Conservation (phyloP, 37 sponge, comb jelly and placozoan species). For the Mnemiopsis leidyi region DNA sequence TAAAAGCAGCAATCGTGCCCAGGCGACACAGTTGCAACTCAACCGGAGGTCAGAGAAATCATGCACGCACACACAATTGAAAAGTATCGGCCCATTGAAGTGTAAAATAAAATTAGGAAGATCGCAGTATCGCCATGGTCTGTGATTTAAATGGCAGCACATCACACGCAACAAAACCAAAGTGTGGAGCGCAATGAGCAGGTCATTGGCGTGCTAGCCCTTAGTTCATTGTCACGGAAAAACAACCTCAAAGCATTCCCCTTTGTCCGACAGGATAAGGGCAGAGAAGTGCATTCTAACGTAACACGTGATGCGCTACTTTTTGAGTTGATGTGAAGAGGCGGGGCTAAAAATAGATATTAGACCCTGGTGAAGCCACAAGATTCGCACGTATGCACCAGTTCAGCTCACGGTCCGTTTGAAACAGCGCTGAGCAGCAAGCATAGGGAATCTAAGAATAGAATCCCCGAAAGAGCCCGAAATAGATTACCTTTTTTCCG, state of each 20-base stretch:
- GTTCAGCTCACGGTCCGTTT: background rate
- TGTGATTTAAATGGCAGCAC: background rate
- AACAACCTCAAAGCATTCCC: background rate
- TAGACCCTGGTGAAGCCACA: background rate
- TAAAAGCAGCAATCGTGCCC: too few relatives aligned
- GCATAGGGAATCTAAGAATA: background rate
- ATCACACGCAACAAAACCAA: background rate
- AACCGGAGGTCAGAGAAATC: too few relatives aligned
- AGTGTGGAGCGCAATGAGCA: background rate
- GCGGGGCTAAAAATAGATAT: background rate
- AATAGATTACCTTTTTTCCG: background rate
- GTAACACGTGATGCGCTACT: background rate
- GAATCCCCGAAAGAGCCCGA: background rate
- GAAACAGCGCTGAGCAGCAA: background rate
- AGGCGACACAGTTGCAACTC: too few relatives aligned
- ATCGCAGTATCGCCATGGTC: background rate
- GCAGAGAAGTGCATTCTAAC: background rate
- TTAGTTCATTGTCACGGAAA: background rate
- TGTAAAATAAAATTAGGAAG: background rate
- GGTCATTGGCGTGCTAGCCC: background rate
- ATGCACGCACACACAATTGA: background rate
- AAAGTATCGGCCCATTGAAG: too few relatives aligned
- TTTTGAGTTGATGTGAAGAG: background rate
- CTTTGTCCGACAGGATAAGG: background rate
- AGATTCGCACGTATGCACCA: background rate